Evolutionary conservation across 1,140 invertebrate species (phyloP), one percentile per base, ranked within the genome.

Genomic region (Drosophila rufa): DNA sequence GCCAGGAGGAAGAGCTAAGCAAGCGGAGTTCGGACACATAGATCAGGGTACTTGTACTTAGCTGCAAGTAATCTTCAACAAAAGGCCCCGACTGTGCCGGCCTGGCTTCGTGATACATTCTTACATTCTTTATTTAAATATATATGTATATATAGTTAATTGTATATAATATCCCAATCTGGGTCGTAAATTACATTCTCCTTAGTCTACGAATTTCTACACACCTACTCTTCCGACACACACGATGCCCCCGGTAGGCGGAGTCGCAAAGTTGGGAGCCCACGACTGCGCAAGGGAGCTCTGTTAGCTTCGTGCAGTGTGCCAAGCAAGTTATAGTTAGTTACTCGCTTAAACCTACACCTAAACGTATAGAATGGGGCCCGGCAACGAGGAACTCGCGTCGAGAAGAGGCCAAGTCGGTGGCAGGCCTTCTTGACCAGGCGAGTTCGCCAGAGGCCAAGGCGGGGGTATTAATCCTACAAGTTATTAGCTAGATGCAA

Each of bases 161-260:
- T 60, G 38, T 73, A 73, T 73, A 73, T 73, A 60, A 43, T 73
- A 59, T 73, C 70, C 70, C 67, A 73, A 60, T 73, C 70, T 73
- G 70, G 70, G 67, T 58, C 30, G 55, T 60, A 73, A 38, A 25
- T 60, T 73, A 60, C 14, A 45, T 12, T 47, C 19, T 15, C 2
- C 38, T 73, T 73, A 73, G 2, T 9, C 67, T 73, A 59, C 30
- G 15, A 45, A 50, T 60, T 60, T 51, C 53, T 73, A 73, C 38
- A 45, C 17, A 25, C 51, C 51, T 27, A 19, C 53, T 22, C 53
- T 22, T 40, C 2, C 14, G 53, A 25, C 36, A 56, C 53, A 40
- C 2, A 38, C 22, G 33, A 19, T 6, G 17, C 17, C 27, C 25
- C 30, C 15, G 22, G 17, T 4, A 43, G 22, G 58, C 43, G 15